Conservation (phyloP, 2,797 vertebrate species). For the Spizella passerina region DNA sequence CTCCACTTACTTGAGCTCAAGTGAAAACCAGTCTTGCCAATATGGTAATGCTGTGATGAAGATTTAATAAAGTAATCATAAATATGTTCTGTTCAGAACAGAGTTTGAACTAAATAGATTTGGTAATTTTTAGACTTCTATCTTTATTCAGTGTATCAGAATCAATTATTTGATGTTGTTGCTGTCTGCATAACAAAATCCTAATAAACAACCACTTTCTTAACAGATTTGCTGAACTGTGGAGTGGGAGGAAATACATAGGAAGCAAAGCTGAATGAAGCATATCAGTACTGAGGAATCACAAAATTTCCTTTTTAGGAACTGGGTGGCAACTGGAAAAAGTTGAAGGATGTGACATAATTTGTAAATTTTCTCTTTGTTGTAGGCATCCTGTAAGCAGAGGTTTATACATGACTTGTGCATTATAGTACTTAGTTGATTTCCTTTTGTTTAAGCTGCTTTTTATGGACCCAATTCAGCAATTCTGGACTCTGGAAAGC, state of each 20-base stretch:
- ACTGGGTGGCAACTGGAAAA: constrained; percentile 3
- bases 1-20: background rate
- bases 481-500: background rate
- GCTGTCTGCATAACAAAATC: background rate
- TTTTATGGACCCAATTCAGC: background rate
- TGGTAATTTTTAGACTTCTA: background rate
- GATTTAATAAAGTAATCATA: background rate
- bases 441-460: background rate
- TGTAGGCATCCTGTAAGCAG: constrained; percentile 10
- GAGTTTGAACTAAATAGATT: background rate
- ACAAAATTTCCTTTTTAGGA: background rate
- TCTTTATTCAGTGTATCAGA: background rate
- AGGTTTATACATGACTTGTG: background rate
- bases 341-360: constrained; percentile 28
- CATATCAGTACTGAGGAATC: background rate
- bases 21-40: background rate
- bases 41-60: background rate
- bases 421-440: background rate
- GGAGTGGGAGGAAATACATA: background rate
- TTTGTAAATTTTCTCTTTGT: background rate
- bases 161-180: background rate
- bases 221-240: background rate
- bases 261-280: background rate
- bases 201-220: background rate
- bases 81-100: background rate